phyloP scores from a whole-genome alignment of 2,888 invertebrate genomes.

The Exocentrus adspersus region DNA sequence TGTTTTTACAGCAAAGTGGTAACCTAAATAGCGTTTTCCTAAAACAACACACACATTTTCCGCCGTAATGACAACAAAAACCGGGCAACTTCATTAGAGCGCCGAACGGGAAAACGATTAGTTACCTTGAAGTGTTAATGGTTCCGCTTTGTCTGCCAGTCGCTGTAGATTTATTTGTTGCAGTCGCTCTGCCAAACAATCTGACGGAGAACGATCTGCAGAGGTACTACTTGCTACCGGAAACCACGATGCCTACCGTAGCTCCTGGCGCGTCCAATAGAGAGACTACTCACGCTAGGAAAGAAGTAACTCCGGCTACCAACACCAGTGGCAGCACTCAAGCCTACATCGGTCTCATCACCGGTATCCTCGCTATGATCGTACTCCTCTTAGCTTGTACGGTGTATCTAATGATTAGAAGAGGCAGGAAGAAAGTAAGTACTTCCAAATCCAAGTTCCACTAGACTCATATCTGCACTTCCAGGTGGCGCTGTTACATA shows the following conservation, averaged over 20 bases:
- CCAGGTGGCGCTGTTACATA: slow-evolving; percentile 69
- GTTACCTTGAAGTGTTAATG: slow-evolving; percentile 28
- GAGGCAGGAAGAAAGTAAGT: slow-evolving; percentile 68
- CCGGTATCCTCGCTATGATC: slow-evolving; percentile 74
- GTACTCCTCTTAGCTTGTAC: slow-evolving; percentile 73
- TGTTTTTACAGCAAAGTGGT: slow-evolving; percentile 49
- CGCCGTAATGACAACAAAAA: slow-evolving; percentile 34
- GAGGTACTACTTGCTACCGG: slow-evolving; percentile 70
- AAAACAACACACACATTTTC: slow-evolving; percentile 45
- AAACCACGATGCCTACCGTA: slow-evolving; percentile 58
- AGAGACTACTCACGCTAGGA: slow-evolving; percentile 66
- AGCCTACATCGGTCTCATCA: slow-evolving; percentile 72
- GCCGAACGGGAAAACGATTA: slow-evolving; percentile 31
- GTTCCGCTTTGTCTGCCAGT: slow-evolving; percentile 19
- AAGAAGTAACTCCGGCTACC: slow-evolving; percentile 68
- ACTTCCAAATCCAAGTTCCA: too few relatives aligned
- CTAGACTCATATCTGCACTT: neutral
- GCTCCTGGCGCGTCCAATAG: slow-evolving; percentile 58
- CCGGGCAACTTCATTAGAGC: slow-evolving; percentile 18
- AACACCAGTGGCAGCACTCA: slow-evolving; percentile 68
- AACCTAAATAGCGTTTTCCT: slow-evolving; percentile 44
- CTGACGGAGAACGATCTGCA: slow-evolving; percentile 71
- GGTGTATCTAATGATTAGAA: slow-evolving; percentile 72
- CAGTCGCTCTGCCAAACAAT: slow-evolving; percentile 69
- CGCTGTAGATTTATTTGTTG: slow-evolving; percentile 38